These are phyloP conservation scores for Porites australiensis DNA, from an alignment of 64 coral and sea anemone genomes.

Conservation along the genomic window DNA sequence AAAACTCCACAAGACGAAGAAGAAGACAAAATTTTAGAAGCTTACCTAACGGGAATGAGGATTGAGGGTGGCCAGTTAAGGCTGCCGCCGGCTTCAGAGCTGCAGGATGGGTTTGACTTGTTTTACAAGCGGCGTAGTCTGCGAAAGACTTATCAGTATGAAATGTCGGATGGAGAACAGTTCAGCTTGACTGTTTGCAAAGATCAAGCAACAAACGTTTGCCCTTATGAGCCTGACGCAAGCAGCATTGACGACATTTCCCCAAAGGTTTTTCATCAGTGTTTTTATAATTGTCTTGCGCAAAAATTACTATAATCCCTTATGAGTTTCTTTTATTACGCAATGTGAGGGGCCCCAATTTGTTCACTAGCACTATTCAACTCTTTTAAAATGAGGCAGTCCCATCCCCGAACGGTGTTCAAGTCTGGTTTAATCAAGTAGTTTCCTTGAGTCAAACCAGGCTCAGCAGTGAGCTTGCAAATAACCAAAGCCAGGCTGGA, in stretches of 20 bases:
- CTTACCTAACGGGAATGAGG: background rate
- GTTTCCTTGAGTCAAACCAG: no score
- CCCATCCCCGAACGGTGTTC: no score
- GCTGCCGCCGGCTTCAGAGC: constrained; percentile 1
- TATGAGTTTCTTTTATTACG: no score
- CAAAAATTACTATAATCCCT: no score
- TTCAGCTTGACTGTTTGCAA: constrained; percentile 32
- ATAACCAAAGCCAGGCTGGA: no score
- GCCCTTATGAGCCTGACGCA: background rate
- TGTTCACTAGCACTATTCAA: no score
- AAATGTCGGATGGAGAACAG: background rate
- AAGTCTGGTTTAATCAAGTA: no score
- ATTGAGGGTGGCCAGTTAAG: background rate
- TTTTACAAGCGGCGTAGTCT: background rate
- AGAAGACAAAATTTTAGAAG: constrained; percentile 15
- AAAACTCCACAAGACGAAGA: constrained; percentile 6
- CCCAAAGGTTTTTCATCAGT: constrained; percentile 1
- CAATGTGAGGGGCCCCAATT: no score
- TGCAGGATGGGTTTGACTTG: constrained; percentile 6
- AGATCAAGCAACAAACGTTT: background rate
- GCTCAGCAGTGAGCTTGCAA: no score
- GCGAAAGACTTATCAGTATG: background rate
- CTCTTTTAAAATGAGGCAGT: no score
- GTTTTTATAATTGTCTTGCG: no score
- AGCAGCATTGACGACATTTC: background rate